Conservation (phyloP, 1,140 invertebrate genomes). For the Conus betulinus region DNA sequence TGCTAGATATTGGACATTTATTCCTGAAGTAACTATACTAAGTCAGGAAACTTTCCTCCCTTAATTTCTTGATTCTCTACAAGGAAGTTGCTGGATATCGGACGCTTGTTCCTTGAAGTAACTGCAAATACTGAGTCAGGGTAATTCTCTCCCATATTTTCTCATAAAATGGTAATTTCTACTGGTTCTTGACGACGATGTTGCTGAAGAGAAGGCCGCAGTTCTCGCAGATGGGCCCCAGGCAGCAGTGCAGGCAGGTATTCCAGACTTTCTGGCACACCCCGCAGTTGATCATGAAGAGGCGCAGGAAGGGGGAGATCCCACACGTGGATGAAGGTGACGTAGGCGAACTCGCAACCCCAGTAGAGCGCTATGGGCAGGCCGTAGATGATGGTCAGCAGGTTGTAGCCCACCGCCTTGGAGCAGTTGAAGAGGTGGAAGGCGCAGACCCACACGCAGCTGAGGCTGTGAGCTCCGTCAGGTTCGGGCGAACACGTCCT, state of each 20-base stretch:
- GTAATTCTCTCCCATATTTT: no score
- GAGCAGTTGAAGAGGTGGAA: conserved; percentile 82
- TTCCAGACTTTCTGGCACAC: conserved; percentile 79
- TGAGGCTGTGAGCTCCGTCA: conserved; percentile 82
- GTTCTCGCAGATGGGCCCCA: conserved; percentile 81
- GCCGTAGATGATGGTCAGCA: conserved; percentile 82
- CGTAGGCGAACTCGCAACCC: conserved; percentile 84
- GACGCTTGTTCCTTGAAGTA: no score
- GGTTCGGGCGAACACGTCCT: conserved; percentile 87
- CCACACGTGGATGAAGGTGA: conserved; percentile 80
- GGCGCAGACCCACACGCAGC: conserved; percentile 85
- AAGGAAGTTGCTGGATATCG: no score
- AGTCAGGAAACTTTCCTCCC: no score
- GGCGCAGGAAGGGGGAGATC: conserved; percentile 66
- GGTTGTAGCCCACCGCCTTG: conserved; percentile 83
- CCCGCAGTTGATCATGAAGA: conserved; percentile 79
- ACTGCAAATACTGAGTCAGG: no score
- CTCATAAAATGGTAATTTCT: not conserved
- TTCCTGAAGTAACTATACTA: no score
- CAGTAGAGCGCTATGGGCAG: conserved; percentile 82
- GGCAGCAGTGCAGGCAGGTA: conserved; percentile 79
- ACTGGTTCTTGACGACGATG: conserved; percentile 77
- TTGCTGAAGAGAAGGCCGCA: conserved; percentile 82
- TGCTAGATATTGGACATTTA: no score
- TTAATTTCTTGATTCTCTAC: no score